These are phyloP conservation scores for Cantharis flavilabris DNA, from an alignment of 2,888 invertebrate species.

Conservation along the genomic window DNA sequence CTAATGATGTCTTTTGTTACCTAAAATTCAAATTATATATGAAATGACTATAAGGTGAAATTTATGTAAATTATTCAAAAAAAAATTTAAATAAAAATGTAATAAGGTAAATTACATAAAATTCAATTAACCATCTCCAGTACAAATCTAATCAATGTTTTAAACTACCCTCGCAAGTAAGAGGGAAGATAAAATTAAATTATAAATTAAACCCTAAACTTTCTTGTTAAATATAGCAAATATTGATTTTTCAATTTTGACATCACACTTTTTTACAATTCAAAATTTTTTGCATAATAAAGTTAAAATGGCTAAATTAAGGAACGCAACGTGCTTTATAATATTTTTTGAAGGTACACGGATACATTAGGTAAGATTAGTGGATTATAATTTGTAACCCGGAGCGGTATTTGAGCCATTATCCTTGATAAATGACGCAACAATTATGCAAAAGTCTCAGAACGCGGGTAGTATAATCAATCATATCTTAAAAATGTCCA, in stretches of 20 bases:
- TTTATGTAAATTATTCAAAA: neutral
- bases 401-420: conserved; percentile 44
- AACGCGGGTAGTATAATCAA: neutral
- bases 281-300: neutral
- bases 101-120: neutral
- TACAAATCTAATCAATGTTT: neutral
- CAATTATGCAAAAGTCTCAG: conserved; percentile 47
- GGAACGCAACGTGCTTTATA: neutral
- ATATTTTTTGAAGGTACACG: conserved; percentile 17
- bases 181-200: neutral
- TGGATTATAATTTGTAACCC: conserved; percentile 26
- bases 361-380: conserved; percentile 33
- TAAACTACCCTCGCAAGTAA: neutral
- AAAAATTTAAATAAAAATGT: neutral
- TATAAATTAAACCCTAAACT: neutral
- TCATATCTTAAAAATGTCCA: neutral
- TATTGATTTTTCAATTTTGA: neutral
- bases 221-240: neutral
- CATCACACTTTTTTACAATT: neutral
- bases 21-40: neutral
- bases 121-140: neutral
- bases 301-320: neutral
- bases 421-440: conserved; percentile 51
- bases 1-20: neutral
- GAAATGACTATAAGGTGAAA: neutral